Conservation (phyloP, 30 jellyfish, hydroid and myxozoan species). For the Sanderia malayensis region DNA sequence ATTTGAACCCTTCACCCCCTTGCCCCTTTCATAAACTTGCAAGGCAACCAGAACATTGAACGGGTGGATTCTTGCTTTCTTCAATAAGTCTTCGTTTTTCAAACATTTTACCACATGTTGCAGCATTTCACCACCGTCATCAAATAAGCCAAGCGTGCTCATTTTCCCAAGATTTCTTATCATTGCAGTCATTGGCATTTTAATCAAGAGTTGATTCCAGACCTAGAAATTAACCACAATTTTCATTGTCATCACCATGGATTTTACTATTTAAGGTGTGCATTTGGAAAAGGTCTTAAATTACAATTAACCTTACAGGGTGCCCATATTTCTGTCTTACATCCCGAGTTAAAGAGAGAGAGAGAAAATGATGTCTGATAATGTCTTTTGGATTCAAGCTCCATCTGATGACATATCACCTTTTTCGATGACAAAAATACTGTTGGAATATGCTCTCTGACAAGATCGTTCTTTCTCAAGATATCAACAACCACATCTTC, state of each 20-base stretch:
- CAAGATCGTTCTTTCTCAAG: slow-evolving; percentile 29
- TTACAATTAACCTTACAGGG: no score
- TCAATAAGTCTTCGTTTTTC: slow-evolving; percentile 39
- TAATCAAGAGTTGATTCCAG: slow-evolving; percentile 34
- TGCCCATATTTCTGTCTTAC: no score
- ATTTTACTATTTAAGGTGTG: no score
- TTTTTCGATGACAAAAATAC: slow-evolving; percentile 17
- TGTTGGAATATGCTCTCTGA: slow-evolving; percentile 71
- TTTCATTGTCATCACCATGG: no score
- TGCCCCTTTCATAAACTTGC: slow-evolving; percentile 45
- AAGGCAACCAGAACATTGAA: slow-evolving; percentile 59
- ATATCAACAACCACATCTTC: slow-evolving; percentile 37
- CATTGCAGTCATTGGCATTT: slow-evolving; percentile 70
- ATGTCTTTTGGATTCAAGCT: no score
- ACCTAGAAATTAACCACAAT: slow-evolving; percentile 26
- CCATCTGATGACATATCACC: slow-evolving; percentile 27
- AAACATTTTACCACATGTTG: slow-evolving; percentile 25
- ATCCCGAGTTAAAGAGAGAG: no score
- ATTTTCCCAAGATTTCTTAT: slow-evolving; percentile 69
- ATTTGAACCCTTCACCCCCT: slow-evolving; percentile 37
- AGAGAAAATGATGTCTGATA: no score
- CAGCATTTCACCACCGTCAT: slow-evolving; percentile 40
- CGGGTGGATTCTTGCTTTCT: slow-evolving; percentile 66
- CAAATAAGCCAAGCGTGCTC: slow-evolving; percentile 59
- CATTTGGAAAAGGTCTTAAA: no score